A percentile compares a stretch with the other conserved stretches of the same genome.
These are phyloP conservation scores for Petrocephalus schoutedeni DNA, from an alignment of 2,797 vertebrate species.

Conservation along the genomic window DNA sequence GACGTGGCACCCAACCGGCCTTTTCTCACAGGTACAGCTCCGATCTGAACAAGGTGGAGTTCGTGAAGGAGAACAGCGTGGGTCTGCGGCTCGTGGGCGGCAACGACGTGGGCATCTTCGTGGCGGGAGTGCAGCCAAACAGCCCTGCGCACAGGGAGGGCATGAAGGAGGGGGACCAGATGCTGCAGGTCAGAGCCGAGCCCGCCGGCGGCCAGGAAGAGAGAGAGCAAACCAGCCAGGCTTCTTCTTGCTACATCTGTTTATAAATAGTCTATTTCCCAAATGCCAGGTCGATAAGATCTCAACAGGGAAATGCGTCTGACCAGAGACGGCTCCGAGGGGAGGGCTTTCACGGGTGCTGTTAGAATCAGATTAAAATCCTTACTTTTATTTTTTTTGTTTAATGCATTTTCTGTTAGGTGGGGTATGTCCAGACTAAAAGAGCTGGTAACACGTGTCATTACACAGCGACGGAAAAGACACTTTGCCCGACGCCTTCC, in stretches of 20 bases:
- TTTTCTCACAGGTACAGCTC: slow-evolving; percentile 70
- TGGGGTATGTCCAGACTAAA: background rate
- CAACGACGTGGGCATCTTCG: slow-evolving; percentile 91
- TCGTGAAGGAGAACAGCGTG: slow-evolving; percentile 75
- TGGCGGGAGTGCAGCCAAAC: slow-evolving; percentile 81
- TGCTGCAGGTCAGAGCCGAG: slow-evolving; percentile 72
- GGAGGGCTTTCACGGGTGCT: no score
- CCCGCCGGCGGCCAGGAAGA: background rate
- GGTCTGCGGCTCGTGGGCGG: slow-evolving; percentile 86
- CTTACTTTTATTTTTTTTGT: background rate
- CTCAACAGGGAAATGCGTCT: no score
- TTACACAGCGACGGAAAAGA: background rate
- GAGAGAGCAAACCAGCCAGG: background rate
- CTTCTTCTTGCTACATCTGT: background rate
- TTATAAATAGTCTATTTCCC: no score
- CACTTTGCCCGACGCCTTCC: background rate
- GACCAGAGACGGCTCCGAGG: no score
- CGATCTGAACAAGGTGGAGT: slow-evolving; percentile 61
- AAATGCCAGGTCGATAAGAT: no score
- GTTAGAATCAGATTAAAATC: background rate
- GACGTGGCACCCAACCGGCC: background rate
- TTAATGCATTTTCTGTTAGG: background rate
- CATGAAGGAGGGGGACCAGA: slow-evolving; percentile 85
- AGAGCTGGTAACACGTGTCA: background rate
- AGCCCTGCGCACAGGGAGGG: slow-evolving; percentile 78